phyloP scores from a whole-genome alignment of 1,140 invertebrate genomes.

The Drosophila persimilis region DNA sequence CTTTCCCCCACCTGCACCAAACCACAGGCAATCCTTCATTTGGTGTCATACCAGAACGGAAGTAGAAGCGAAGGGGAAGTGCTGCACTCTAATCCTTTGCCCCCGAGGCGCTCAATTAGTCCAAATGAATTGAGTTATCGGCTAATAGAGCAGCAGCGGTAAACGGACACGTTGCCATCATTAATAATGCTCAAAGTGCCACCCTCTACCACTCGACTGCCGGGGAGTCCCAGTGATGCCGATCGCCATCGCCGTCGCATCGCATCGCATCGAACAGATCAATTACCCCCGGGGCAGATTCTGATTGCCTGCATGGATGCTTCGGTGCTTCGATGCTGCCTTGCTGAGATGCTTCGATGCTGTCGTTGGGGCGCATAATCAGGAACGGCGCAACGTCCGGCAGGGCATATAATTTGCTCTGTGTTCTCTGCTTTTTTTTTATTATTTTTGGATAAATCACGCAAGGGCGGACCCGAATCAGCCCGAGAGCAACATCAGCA shows the following conservation, averaged over 20 bases:
- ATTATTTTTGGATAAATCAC: constrained; percentile 70
- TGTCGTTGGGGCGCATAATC: constrained; percentile 44
- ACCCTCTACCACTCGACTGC: constrained; percentile 13
- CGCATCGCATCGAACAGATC: constrained; percentile 68
- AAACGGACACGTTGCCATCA: constrained; percentile 55
- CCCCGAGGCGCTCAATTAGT: constrained; percentile 56
- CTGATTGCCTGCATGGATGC: constrained; percentile 35
- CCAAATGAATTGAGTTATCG: constrained; percentile 76
- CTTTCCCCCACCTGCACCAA: too few relatives aligned
- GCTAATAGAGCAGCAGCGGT: constrained; percentile 61
- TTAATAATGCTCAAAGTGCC: constrained; percentile 69
- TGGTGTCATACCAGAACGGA: constrained; percentile 7
- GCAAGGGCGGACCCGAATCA: constrained; percentile 32
- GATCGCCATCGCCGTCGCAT: constrained; percentile 56
- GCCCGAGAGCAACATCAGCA: not conserved
- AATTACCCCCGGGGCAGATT: constrained; percentile 49
- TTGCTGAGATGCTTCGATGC: constrained; percentile 3
- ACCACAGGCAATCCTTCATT: too few relatives aligned
- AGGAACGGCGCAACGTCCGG: constrained; percentile 18
- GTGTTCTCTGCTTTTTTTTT: not conserved
- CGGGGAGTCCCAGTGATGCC: constrained; percentile 70
- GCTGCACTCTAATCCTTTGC: constrained; percentile 24
- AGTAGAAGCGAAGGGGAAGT: constrained; percentile 14
- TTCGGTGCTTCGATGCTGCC: constrained; percentile 4
- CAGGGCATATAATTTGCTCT: constrained; percentile 51